Evolutionary conservation across 2,797 vertebrate species (phyloP).

Genomic region (Rhinichthys osculus): DNA sequence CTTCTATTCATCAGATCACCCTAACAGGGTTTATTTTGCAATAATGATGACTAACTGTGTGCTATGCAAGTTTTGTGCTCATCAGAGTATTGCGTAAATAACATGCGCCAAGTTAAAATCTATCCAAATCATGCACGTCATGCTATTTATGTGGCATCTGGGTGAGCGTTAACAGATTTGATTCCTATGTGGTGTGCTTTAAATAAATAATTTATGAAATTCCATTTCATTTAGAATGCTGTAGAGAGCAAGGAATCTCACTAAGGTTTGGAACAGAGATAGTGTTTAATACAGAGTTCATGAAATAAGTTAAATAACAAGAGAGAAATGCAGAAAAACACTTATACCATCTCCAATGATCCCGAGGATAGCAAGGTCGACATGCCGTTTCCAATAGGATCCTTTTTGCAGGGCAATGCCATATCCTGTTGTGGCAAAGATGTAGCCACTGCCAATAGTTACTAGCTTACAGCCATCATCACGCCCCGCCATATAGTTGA

Average conservation of each 20-base stretch:
- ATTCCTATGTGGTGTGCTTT: neutral
- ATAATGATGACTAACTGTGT: neutral
- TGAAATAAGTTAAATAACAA: neutral
- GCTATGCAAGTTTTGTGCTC: neutral
- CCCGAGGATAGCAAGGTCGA: constrained; percentile 94
- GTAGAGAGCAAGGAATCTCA: neutral
- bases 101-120: neutral
- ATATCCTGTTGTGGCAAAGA: constrained; percentile 97
- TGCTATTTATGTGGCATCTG: neutral
- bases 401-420: constrained; percentile 98
- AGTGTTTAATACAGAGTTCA: neutral
- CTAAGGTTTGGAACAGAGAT: neutral
- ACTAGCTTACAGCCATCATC: constrained; percentile 98
- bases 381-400: constrained; percentile 95
- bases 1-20: too few relatives aligned
- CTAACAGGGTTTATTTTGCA: too few relatives aligned
- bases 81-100: neutral
- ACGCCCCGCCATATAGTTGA: constrained; percentile 98
- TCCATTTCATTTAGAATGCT: neutral
- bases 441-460: constrained; percentile 97
- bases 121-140: neutral
- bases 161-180: neutral
- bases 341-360: constrained; percentile 95
- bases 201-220: constrained; percentile 9
- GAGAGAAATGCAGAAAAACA: neutral